phyloP scores from a whole-genome alignment of 2,113 vertebrate genomes.

The Turdus rufiventris region DNA sequence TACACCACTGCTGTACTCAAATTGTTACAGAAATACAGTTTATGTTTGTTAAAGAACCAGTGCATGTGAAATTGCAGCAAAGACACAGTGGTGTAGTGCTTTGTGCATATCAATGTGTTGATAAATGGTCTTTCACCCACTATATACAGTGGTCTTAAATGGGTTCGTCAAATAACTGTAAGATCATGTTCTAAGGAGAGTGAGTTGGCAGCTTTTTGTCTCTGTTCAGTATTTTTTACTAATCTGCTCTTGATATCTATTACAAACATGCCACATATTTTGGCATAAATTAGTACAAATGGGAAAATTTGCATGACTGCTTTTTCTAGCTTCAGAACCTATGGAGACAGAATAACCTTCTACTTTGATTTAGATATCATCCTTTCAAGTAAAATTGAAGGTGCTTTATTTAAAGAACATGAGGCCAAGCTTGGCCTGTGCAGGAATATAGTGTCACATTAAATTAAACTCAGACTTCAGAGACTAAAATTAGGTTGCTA shows the following conservation, averaged over 20 bases:
- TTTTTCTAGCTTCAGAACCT: not conserved
- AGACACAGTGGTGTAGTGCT: not conserved
- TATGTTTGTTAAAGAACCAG: not conserved
- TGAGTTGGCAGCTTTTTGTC: not conserved
- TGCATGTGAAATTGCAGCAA: not conserved
- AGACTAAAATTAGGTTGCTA: constrained; percentile 51
- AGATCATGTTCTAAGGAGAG: not conserved
- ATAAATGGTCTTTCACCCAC: not conserved
- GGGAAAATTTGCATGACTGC: not conserved
- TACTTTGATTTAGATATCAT: constrained; percentile 44
- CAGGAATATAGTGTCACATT: constrained; percentile 47
- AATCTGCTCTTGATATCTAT: not conserved
- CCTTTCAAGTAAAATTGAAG: constrained; percentile 46
- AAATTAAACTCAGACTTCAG: constrained; percentile 54
- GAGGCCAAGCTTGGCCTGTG: constrained; percentile 35
- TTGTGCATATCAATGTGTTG: not conserved
- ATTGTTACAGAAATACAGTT: not conserved
- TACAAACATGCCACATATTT: not conserved
- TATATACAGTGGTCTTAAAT: not conserved
- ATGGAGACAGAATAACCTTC: constrained; percentile 23
- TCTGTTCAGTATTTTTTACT: not conserved
- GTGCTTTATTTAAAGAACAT: constrained; percentile 58
- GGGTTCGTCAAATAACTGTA: not conserved
- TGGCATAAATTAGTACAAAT: not conserved
- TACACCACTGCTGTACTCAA: not conserved